These are phyloP conservation scores for Sphinx pinastri DNA, from an alignment of 2,888 invertebrate genomes.

Conservation along the genomic window DNA sequence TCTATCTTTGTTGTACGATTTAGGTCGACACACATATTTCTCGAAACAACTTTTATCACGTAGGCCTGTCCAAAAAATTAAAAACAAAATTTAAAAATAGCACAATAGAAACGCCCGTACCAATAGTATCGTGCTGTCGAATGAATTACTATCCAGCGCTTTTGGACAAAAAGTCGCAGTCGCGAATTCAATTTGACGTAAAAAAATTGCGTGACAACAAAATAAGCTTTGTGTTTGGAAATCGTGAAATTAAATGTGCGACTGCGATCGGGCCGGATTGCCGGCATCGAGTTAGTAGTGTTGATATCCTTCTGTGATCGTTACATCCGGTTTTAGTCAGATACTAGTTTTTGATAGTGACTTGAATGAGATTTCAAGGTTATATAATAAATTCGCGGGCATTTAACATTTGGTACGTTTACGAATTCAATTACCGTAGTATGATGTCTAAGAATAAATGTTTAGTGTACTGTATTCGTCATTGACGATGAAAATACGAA, in stretches of 20 bases:
- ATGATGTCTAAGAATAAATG: no score
- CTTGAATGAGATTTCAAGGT: no score
- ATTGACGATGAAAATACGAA: no score
- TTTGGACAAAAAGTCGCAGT: constrained; percentile 36
- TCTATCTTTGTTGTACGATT: background rate
- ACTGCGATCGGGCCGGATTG: constrained; percentile 34
- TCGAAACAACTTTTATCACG: constrained; percentile 4
- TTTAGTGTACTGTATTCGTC: no score
- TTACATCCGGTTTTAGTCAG: background rate
- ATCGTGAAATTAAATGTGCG: constrained; percentile 39
- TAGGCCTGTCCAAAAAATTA: background rate
- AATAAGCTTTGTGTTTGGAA: constrained; percentile 43
- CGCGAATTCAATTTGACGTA: constrained; percentile 44
- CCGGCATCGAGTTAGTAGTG: background rate
- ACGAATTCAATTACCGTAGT: no score
- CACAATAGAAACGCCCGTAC: constrained; percentile 8
- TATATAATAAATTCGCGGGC: no score
- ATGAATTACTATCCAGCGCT: constrained; percentile 29
- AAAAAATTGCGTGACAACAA: constrained; percentile 37
- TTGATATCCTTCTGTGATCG: background rate
- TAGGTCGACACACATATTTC: constrained; percentile 9
- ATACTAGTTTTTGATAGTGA: background rate
- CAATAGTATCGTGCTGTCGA: constrained; percentile 21
- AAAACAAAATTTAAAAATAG: constrained; percentile 22
- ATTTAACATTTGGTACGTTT: no score